Evolutionary conservation across 1,140 invertebrate genomes (phyloP).

Genomic region (Panulirus ornatus): DNA sequence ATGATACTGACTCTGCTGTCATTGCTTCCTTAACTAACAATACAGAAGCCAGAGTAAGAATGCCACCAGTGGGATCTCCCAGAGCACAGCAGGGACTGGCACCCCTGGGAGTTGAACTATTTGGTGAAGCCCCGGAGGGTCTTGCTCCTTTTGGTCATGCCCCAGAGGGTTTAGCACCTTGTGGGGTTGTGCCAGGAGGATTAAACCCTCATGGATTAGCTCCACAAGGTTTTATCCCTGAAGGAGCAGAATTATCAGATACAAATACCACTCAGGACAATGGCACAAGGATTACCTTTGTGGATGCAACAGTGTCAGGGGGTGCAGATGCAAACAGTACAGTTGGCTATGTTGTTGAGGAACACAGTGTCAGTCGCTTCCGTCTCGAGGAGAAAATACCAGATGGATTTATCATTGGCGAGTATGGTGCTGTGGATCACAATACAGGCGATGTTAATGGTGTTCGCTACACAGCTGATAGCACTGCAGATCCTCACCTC

Average conservation of each 20-base stretch:
- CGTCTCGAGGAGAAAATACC: slow-evolving; percentile 56
- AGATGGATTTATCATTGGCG: slow-evolving; percentile 60
- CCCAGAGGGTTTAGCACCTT: slow-evolving; percentile 35
- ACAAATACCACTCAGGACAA: not conserved
- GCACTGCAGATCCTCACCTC: slow-evolving; percentile 54
- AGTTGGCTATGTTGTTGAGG: slow-evolving; percentile 58
- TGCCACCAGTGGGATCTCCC: not conserved
- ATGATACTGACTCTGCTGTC: not conserved
- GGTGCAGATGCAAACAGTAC: slow-evolving; percentile 60
- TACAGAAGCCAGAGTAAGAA: not conserved
- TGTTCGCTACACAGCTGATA: slow-evolving; percentile 61
- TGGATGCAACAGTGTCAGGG: slow-evolving; percentile 53
- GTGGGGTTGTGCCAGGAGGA: slow-evolving; percentile 40
- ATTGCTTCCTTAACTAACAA: not conserved
- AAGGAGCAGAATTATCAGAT: not conserved
- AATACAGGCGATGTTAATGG: slow-evolving; percentile 58
- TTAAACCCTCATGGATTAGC: slow-evolving; percentile 48
- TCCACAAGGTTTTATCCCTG: slow-evolving; percentile 7
- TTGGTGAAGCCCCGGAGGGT: slow-evolving; percentile 51
- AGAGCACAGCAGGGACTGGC: slow-evolving; percentile 34
- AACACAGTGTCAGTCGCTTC: slow-evolving; percentile 54
- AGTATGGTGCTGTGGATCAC: slow-evolving; percentile 64
- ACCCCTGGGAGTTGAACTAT: slow-evolving; percentile 40
- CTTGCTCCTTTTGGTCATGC: slow-evolving; percentile 46
- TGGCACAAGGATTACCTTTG: slow-evolving; percentile 19